Evolutionary conservation across 2,113 vertebrate genomes (phyloP).

Genomic region (Myocastor coypus): DNA sequence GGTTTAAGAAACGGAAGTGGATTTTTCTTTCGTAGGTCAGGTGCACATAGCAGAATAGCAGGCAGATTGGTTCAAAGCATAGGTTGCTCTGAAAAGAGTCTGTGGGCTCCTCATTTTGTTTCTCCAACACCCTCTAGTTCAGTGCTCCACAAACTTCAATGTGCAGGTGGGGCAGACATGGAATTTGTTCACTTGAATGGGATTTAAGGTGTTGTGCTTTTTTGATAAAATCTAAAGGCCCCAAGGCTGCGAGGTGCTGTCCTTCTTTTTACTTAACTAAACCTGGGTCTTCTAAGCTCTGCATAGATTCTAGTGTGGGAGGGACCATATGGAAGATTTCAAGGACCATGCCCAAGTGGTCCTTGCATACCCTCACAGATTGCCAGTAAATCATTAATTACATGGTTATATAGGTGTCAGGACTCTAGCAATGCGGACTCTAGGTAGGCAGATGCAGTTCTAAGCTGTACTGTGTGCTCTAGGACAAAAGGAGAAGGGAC

Average conservation of each 20-base stretch:
- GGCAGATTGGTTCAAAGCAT: not conserved
- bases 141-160: not conserved
- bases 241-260: not conserved
- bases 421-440: not conserved
- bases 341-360: not conserved
- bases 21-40: not conserved
- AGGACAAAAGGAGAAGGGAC: not conserved
- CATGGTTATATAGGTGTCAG: not conserved
- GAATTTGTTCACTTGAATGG: not conserved
- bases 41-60: not conserved
- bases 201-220: not conserved
- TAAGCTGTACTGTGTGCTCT: not conserved
- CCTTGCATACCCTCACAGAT: not conserved
- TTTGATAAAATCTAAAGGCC: not conserved
- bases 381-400: not conserved
- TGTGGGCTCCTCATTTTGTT: not conserved
- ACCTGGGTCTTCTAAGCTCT: not conserved
- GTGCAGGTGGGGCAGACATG: not conserved
- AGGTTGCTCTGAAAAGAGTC: not conserved
- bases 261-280: not conserved
- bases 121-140: not conserved
- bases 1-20: not conserved
- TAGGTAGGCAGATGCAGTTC: not conserved
- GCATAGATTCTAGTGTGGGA: rapidly evolving
- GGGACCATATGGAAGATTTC: not conserved